Base-by-base conservation (phyloP, 2,888 invertebrate species). In the Sminthurides aquaticus region DNA sequence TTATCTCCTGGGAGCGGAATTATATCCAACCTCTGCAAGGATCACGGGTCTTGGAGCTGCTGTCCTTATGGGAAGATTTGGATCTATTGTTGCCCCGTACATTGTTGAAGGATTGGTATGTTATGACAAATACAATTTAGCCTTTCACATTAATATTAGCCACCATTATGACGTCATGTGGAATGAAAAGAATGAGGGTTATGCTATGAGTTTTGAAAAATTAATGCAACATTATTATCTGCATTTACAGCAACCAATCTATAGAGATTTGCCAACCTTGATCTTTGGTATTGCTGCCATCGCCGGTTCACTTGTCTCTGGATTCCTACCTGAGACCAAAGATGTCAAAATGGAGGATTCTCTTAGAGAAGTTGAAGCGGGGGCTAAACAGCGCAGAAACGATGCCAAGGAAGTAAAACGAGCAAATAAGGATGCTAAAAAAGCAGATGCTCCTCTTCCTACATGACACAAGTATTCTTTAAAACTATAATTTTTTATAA, bases 321-420 rank as follows among this genome's bases (percentile, higher is more conserved):
- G 69, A 8, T 24, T 71, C 22, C 64, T 74, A 3, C 74, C 74
- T 8, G 74, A 74, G 55, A 74, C 73, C 0, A 70, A 70, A 43
- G 66, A 67, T 25, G 22, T 65, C 48, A 71, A 71, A 60, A 71
- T 74, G 74, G 62, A 59, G 25, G 74, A 74, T 26, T 64, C 67
- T 61, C 62, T 70, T n/a, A 24, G 48, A 18, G 59, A 57, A 49
- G 62, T 66, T 3, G 66, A 62, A 27, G 48, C 22, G 26, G 49
- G 18, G 2, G 61, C 60, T 26, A 52, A 56, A 34, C 58, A 57
- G 57, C 26, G 43, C 15, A 5, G 43, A 34, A 34, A 11, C 43
- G 43, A 34, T 34, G 5, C 43, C 43, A 34, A 34, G 15, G n/a
- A n/a, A n/a, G n/a, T n/a, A n/a, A n/a, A n/a, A n/a, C n/a, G n/a